phyloP scores from a whole-genome alignment of 1,140 invertebrate species.

The Papilio aristodemus region DNA sequence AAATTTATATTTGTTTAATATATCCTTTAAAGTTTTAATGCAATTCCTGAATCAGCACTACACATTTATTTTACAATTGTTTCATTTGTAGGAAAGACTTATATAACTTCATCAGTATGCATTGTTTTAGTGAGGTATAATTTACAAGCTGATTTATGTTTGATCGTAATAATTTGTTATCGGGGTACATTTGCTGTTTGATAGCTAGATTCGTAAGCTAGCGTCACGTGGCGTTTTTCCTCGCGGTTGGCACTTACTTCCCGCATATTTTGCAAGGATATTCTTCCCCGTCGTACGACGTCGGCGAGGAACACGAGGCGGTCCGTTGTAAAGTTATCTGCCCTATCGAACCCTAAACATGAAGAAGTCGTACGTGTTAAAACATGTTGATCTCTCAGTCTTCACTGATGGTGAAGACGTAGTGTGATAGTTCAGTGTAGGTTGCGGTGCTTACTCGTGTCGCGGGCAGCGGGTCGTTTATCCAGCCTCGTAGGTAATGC shows the following conservation, averaged over 20 bases:
- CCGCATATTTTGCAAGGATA: conserved; percentile 98
- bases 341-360: conserved; percentile 68
- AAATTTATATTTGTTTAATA: conserved; percentile 15
- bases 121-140: conserved; percentile 56
- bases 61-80: conserved; percentile 42
- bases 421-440: conserved; percentile 59
- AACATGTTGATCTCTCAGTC: conserved; percentile 48
- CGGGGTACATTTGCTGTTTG: conserved; percentile 27
- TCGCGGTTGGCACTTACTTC: conserved; percentile 91
- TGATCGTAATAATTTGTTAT: too few relatives aligned
- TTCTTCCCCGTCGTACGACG: conserved; percentile 80
- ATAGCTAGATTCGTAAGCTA: conserved; percentile 49
- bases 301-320: conserved; percentile 59
- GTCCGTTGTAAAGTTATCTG: conserved; percentile 48
- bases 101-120: conserved; percentile 48
- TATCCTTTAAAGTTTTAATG: conserved; percentile 9
- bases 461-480: conserved; percentile 50
- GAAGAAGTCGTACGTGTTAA: conserved; percentile 60
- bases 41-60: conserved; percentile 47
- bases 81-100: conserved; percentile 45
- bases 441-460: conserved; percentile 69
- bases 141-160: conserved; percentile 20
- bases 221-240: conserved; percentile 41
- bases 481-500: conserved; percentile 70
- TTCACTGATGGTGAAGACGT: conserved; percentile 69